A percentile compares a stretch with the other conserved stretches of the same genome.
Evolutionary conservation across 92 coral and sea anemone species (phyloP).

Genomic region (Epizoanthus ramosus): DNA sequence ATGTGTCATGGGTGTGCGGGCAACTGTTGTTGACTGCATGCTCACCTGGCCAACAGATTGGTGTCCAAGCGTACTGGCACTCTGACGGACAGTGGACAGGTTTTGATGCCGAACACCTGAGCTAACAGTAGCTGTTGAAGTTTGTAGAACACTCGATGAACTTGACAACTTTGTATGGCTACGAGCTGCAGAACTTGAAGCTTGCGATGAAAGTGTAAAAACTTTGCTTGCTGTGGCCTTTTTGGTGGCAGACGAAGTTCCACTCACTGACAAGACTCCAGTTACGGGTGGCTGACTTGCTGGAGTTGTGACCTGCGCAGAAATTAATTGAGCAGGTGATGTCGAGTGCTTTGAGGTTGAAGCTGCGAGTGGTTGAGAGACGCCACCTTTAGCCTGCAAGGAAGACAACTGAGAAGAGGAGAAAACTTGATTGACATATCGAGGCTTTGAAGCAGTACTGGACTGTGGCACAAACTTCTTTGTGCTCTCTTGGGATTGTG

Average conservation of each 20-base stretch:
- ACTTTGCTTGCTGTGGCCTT: slow-evolving; percentile 8
- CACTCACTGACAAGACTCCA: background rate
- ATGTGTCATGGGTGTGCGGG: slow-evolving; percentile 27
- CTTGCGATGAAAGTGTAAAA: slow-evolving; percentile 8
- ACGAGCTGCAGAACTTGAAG: slow-evolving; percentile 7
- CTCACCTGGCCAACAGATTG: background rate
- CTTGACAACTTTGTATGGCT: slow-evolving; percentile 23
- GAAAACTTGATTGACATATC: slow-evolving; percentile 26
- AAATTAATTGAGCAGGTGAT: slow-evolving; percentile 7
- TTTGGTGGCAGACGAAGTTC: background rate
- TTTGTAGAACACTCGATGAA: slow-evolving; percentile 12
- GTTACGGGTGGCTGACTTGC: slow-evolving; percentile 4
- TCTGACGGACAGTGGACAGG: slow-evolving; percentile 6
- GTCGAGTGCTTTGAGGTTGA: slow-evolving; percentile 17
- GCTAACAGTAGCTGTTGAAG: slow-evolving; percentile 4
- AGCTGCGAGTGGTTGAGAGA: background rate
- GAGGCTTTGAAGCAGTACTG: slow-evolving; percentile 23
- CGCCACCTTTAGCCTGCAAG: background rate
- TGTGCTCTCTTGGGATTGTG: slow-evolving; percentile 9
- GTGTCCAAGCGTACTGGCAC: background rate
- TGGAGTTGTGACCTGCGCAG: slow-evolving; percentile 8
- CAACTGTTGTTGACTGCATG: background rate
- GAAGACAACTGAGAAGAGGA: slow-evolving; percentile 12
- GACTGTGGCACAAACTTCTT: slow-evolving; percentile 24
- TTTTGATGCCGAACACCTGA: background rate